Base-by-base conservation (phyloP, 2,797 vertebrate species). In the Sus cebifrons region DNA sequence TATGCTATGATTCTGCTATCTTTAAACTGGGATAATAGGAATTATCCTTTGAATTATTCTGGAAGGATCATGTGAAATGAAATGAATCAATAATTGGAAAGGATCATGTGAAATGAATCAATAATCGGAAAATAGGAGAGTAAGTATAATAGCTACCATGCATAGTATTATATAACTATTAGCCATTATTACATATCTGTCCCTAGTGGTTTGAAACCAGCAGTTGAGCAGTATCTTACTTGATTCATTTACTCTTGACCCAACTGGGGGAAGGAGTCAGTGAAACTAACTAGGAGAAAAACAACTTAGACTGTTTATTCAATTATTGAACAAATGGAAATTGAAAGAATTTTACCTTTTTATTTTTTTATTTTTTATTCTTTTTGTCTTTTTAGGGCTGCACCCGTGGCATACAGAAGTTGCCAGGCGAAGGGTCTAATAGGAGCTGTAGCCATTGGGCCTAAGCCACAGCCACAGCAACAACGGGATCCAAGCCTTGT, bases 21-120 rank as follows among this genome's bases (percentile, higher is more conserved):
- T 29, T 86, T 95, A 82, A 87, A 92, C 52, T 95, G 60, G 13
- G 16, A 68, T 62, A 68, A 64, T 85, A 75, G 75, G 77, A 77
- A 18, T 62, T 73, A 36, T 36, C 36, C 36, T 36, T 36, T 36
- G 36, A 36, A 36, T 36, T 36, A 36, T 36, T 36, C 36, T 36
- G 36, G 36, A 60, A 83, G 60, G 70, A 62, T 84, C 54, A 52
- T 68, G 62, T 36, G 36, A 36, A 36, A 36, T 84, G 29, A 89
- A 29, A 25, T 84, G 79, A 84, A 68, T 77, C 82, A 29, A 68
- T 89, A 82, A 82, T 74, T 83, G 77, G 62, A 29, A 60, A 83
- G 60, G 70, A 62, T 84, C 54, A 52, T 68, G 62, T 84, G 29
- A 89, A 29, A 25, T 84, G 79, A 84, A 68, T 77, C 82, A 29